Base-by-base conservation (phyloP, 30 jellyfish, hydroid and myxozoan genomes). In the Cassiopea xamachana region DNA sequence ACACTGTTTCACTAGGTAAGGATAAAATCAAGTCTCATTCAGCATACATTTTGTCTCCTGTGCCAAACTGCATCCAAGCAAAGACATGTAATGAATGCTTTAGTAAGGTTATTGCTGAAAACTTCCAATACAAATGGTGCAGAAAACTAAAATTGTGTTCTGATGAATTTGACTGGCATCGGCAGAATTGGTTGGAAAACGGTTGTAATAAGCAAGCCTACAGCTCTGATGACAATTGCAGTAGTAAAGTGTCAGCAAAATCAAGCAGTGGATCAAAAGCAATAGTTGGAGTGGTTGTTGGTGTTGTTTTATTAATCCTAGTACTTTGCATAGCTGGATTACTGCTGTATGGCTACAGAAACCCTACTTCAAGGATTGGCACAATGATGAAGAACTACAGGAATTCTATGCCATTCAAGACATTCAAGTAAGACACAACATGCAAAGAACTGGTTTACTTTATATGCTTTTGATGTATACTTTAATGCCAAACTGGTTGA, bases 121-220 rank as follows among this genome's bases (percentile, higher is more conserved):
- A 87, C 46, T 94, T 94, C 76, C 58, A 80, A 16, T 95, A 98
- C 83, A 87, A 87, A 77, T 95, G 99, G 99, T 95, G 99, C 75
- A 39, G 86, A 67, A 75, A 81, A 44, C 73, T 95, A 46, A 58
- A 95, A 16, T 77, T 82, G 19, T 95, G 99, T 87, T 95, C 99
- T 10, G 98, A 95, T 64, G 48, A 83, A 8, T 60, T 90, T 58
- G 97, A 91, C 79, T 95, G 99, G 99, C 77, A 90, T 83, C 90
- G 97, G 45, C 95, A 85, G 46, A 60, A 49, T 7, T 95, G 99
- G 99, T 18, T 50, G 3, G 48, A 45, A 17, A 69, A 18, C 69
- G 94, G 87, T 6, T 95, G 99, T 59, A 67, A 60, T 43, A 80
- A 58, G 44, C 84, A 51, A 7, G 93, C 97, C 7, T 73, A 79